Percentiles rank a stretch among this genome's conserved stretches.
These are phyloP conservation scores for Stichopus chloronotus DNA, from an alignment of 35 echinoderm and acorn worm species.

Conservation along the genomic window DNA sequence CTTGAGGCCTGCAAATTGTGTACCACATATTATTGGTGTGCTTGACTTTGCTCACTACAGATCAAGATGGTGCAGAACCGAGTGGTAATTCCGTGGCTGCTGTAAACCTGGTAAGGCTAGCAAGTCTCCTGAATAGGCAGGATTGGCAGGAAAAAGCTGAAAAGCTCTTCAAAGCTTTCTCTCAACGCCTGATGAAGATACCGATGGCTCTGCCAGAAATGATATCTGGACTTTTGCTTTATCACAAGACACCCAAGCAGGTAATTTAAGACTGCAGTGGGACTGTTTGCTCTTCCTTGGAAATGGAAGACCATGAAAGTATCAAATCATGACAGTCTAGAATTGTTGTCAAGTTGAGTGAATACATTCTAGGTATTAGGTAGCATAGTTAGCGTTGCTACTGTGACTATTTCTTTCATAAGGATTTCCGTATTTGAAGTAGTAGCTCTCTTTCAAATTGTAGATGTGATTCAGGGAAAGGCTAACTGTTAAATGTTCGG, in stretches of 20 bases:
- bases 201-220: conserved; percentile 94
- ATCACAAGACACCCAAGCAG: conserved; percentile 78
- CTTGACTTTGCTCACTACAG: conserved; percentile 18
- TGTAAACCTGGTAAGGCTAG: conserved; percentile 81
- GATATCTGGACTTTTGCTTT: conserved; percentile 72
- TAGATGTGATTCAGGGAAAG: too few relatives aligned
- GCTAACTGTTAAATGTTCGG: too few relatives aligned
- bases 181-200: conserved; percentile 78
- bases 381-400: too few relatives aligned
- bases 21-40: too few relatives aligned
- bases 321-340: too few relatives aligned
- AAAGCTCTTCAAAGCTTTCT: conserved; percentile 78
- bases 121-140: conserved; percentile 66
- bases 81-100: conserved; percentile 94
- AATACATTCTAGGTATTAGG: not conserved
- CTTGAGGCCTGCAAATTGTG: too few relatives aligned
- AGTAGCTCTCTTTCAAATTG: too few relatives aligned
- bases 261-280: conserved; percentile 25
- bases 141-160: conserved; percentile 68
- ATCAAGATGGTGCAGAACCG: conserved; percentile 98
- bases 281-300: too few relatives aligned
- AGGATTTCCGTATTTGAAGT: too few relatives aligned
- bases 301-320: too few relatives aligned
- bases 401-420: too few relatives aligned
- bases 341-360: not conserved